phyloP scores from a whole-genome alignment of 2,113 vertebrate genomes.

The Alosa alosa region DNA sequence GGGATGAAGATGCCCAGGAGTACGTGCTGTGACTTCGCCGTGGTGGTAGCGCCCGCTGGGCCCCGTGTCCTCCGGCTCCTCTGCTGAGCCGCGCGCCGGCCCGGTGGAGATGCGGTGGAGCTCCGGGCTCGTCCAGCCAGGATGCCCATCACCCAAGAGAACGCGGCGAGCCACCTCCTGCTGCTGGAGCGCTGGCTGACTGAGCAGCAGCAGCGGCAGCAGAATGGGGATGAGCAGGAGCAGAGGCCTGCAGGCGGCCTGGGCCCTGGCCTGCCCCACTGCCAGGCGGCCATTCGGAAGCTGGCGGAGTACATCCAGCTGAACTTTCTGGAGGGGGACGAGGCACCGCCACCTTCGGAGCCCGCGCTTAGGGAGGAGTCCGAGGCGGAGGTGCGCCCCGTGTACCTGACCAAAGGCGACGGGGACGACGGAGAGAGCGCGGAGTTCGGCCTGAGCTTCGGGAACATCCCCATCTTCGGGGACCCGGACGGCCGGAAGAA shows the following conservation, averaged over 20 bases:
- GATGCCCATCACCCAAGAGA: constrained; percentile 97
- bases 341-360: constrained; percentile 44
- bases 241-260: constrained; percentile 60
- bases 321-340: constrained; percentile 81
- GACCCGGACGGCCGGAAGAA: constrained; percentile 85
- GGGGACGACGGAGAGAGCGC: constrained; percentile 58
- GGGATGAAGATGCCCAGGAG: not conserved
- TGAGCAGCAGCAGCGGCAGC: constrained; percentile 54
- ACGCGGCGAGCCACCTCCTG: constrained; percentile 81
- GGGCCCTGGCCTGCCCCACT: constrained; percentile 51
- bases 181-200: constrained; percentile 86
- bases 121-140: constrained; percentile 54
- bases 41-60: not conserved
- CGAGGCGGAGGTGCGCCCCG: constrained; percentile 82
- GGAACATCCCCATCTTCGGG: constrained; percentile 92
- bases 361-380: constrained; percentile 47
- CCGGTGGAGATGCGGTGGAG: constrained; percentile 64
- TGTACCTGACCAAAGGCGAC: constrained; percentile 75
- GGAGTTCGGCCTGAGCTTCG: constrained; percentile 89
- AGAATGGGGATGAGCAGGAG: not conserved
- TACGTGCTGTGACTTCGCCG: not conserved
- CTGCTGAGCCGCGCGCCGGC: constrained; percentile 22
- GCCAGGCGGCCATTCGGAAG: constrained; percentile 85
- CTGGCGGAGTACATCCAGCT: constrained; percentile 91
- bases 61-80: not conserved